A percentile compares a stretch with the other conserved stretches of the same genome.
phyloP scores from a whole-genome alignment of 1,140 invertebrate species.

The Drosophila pectinifera region DNA sequence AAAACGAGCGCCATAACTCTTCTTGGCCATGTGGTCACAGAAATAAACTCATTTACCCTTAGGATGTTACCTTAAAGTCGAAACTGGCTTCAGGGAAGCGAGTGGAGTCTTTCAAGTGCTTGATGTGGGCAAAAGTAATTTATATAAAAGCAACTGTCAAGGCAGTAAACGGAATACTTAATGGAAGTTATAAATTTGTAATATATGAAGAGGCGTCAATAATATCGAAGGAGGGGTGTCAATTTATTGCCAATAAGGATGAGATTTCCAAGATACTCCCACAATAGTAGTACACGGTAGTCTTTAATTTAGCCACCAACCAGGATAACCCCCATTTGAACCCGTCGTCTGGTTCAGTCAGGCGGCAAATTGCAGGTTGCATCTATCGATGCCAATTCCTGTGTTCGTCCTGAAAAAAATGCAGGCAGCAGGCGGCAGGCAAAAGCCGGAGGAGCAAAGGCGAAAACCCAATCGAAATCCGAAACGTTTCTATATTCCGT shows the following conservation, averaged over 20 bases:
- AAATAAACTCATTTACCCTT: background rate
- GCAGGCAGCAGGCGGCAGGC: background rate
- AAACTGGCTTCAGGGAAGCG: background rate
- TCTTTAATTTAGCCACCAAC: constrained; percentile 30
- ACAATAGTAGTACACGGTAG: background rate
- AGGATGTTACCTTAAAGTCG: background rate
- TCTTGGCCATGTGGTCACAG: background rate
- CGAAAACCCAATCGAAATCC: constrained; percentile 55
- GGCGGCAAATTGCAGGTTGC: constrained; percentile 79
- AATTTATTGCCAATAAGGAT: too few species aligned
- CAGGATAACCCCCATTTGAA: constrained; percentile 21
- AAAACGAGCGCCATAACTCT: background rate
- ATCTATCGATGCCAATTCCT: constrained; percentile 60
- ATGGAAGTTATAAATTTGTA: background rate
- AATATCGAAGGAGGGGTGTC: background rate
- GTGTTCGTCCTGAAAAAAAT: constrained; percentile 8
- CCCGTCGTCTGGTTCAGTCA: constrained; percentile 50
- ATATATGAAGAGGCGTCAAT: background rate
- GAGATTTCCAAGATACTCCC: background rate
- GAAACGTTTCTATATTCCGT: constrained; percentile 37
- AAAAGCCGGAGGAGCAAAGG: constrained; percentile 25
- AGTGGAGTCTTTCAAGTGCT: background rate
- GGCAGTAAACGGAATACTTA: background rate
- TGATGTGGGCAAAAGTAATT: constrained; percentile 5
- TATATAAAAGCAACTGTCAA: constrained; percentile 8